Conservation (phyloP, 1,140 invertebrate genomes). For the Pogonomyrmex barbatus region DNA sequence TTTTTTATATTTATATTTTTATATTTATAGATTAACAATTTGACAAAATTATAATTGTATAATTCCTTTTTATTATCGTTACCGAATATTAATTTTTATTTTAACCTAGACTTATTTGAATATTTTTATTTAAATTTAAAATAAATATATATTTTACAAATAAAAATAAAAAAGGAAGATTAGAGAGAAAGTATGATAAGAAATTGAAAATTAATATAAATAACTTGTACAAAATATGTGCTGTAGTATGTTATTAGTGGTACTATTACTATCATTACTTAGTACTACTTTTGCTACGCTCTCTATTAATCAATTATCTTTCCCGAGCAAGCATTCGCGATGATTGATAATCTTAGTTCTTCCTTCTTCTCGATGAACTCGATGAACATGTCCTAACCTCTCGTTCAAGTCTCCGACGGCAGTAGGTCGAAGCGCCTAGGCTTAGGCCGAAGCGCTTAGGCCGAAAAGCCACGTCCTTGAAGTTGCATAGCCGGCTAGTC, state of each 20-base stretch:
- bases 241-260: constrained; percentile 16
- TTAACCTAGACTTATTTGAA: neutral
- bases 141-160: neutral
- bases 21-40: neutral
- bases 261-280: constrained; percentile 17
- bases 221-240: neutral
- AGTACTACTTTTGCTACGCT: constrained; percentile 23
- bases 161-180: neutral
- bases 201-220: constrained; percentile 20
- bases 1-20: neutral
- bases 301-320: constrained; percentile 54
- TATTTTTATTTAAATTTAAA: neutral
- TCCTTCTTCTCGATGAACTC: constrained; percentile 26
- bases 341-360: constrained; percentile 35
- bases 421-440: constrained; percentile 53
- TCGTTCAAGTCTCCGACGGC: constrained; percentile 43
- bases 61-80: neutral
- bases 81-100: neutral
- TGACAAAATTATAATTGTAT: neutral
- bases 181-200: neutral
- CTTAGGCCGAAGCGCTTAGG: constrained; percentile 35
- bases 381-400: constrained; percentile 51
- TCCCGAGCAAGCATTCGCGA: neutral
- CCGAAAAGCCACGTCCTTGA: constrained; percentile 59
- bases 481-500: constrained; percentile 35